Percentiles rank a stretch among this genome's conserved stretches.
Evolutionary conservation across 2,113 vertebrate genomes (phyloP).

Genomic region (Tetraodon nigroviridis): DNA sequence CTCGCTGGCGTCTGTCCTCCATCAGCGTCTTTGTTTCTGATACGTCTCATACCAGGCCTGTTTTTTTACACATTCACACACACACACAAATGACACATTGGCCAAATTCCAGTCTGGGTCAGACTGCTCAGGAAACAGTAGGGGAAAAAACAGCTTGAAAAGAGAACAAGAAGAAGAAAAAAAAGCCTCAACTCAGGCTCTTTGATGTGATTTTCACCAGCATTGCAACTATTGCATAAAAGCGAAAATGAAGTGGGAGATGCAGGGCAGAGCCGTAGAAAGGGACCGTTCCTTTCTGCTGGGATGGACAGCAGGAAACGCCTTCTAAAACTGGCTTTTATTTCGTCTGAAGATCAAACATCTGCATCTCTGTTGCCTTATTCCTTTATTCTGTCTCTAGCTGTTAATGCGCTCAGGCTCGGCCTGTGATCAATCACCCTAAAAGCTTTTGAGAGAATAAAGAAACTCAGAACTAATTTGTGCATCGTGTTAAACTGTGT

Average conservation of each 20-base stretch:
- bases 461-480: slow-evolving; percentile 59
- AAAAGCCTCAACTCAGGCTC: slow-evolving; percentile 25
- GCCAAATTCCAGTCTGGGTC: slow-evolving; percentile 42
- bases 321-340: no score
- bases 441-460: slow-evolving; percentile 54
- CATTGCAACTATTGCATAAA: slow-evolving; percentile 13
- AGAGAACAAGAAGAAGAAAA: slow-evolving; percentile 45
- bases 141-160: slow-evolving; percentile 55
- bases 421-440: slow-evolving; percentile 56
- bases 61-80: slow-evolving; percentile 44
- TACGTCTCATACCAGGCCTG: slow-evolving; percentile 37
- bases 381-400: slow-evolving; percentile 11
- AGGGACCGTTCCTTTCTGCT: no score
- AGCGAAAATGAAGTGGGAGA: background rate
- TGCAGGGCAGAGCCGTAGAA: no score
- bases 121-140: slow-evolving; percentile 50
- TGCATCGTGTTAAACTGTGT: slow-evolving; percentile 50
- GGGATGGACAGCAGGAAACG: no score
- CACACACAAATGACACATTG: slow-evolving; percentile 26
- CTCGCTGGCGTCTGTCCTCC: slow-evolving; percentile 31
- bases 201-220: slow-evolving; percentile 48
- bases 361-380: slow-evolving; percentile 31
- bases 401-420: slow-evolving; percentile 47
- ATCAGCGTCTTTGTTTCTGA: slow-evolving; percentile 54
- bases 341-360: slow-evolving; percentile 40